Conservation (phyloP, 2,113 vertebrate species). For the Pterophyllum scalare region DNA sequence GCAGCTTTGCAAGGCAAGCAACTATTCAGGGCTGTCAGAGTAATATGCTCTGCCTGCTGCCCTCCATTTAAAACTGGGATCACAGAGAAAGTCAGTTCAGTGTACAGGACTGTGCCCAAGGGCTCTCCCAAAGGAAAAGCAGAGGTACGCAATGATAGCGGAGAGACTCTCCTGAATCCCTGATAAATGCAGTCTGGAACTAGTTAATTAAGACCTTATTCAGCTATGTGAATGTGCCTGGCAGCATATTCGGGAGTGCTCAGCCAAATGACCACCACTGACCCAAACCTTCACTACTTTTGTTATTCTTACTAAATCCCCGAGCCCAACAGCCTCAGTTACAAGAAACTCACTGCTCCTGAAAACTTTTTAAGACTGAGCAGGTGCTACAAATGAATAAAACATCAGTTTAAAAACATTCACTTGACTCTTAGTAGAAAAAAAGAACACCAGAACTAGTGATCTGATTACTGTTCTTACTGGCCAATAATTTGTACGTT, state of each 20-base stretch:
- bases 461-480: neutral
- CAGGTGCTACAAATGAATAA: slow-evolving; percentile 30
- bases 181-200: slow-evolving; percentile 61
- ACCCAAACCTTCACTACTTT: slow-evolving; percentile 28
- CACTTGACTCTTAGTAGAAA: neutral
- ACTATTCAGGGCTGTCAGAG: slow-evolving; percentile 20
- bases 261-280: slow-evolving; percentile 53
- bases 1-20: slow-evolving; percentile 18
- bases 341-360: neutral
- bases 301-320: slow-evolving; percentile 20
- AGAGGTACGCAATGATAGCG: slow-evolving; percentile 45
- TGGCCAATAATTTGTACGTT: neutral
- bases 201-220: slow-evolving; percentile 66
- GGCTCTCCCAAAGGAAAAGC: slow-evolving; percentile 38
- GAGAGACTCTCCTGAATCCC: slow-evolving; percentile 46
- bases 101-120: slow-evolving; percentile 30
- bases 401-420: neutral
- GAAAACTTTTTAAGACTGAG: slow-evolving; percentile 21
- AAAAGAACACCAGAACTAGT: neutral
- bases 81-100: slow-evolving; percentile 38
- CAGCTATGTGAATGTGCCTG: slow-evolving; percentile 40
- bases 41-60: neutral
- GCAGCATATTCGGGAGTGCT: slow-evolving; percentile 31
- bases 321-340: neutral
- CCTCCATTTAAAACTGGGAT: slow-evolving; percentile 50